Evolutionary conservation across 2,888 invertebrate species (phyloP).

Genomic region (Thera britannica): DNA sequence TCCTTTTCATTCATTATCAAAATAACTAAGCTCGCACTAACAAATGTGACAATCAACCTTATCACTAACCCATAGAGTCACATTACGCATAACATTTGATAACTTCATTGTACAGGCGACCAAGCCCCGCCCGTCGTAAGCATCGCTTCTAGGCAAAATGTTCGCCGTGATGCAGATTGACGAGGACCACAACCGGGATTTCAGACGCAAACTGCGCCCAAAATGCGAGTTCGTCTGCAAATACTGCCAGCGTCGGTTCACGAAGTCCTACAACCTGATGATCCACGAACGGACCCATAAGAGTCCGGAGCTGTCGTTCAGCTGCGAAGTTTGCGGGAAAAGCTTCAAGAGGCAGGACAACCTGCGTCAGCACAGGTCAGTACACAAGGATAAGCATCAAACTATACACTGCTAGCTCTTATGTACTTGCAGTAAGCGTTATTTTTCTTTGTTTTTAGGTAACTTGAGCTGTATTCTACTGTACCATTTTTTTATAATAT

Average conservation of each 20-base stretch:
- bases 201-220: slow-evolving; percentile 94
- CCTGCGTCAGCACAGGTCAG: slow-evolving; percentile 96
- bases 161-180: slow-evolving; percentile 96
- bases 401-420: too few species aligned
- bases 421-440: too few species aligned
- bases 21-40: slow-evolving; percentile 41
- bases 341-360: slow-evolving; percentile 99
- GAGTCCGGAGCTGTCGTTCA: slow-evolving; percentile 97
- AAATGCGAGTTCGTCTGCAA: slow-evolving; percentile 99
- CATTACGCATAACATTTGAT: slow-evolving; percentile 69
- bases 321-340: slow-evolving; percentile 99
- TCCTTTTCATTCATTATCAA: slow-evolving; percentile 36
- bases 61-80: slow-evolving; percentile 52
- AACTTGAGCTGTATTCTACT: too few species aligned
- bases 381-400: neutral
- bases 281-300: slow-evolving; percentile 99
- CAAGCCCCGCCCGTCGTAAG: slow-evolving; percentile 81
- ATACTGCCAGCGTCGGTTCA: slow-evolving; percentile 98
- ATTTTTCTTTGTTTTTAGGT: too few species aligned
- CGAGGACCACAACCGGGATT: slow-evolving; percentile 94
- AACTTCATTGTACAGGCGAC: slow-evolving; percentile 76
- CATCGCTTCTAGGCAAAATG: slow-evolving; percentile 88
- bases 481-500: neutral
- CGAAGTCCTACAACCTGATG: slow-evolving; percentile 99
- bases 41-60: slow-evolving; percentile 47